phyloP scores from a whole-genome alignment of 2,888 invertebrate species.

The Polyommatus iphigenia region DNA sequence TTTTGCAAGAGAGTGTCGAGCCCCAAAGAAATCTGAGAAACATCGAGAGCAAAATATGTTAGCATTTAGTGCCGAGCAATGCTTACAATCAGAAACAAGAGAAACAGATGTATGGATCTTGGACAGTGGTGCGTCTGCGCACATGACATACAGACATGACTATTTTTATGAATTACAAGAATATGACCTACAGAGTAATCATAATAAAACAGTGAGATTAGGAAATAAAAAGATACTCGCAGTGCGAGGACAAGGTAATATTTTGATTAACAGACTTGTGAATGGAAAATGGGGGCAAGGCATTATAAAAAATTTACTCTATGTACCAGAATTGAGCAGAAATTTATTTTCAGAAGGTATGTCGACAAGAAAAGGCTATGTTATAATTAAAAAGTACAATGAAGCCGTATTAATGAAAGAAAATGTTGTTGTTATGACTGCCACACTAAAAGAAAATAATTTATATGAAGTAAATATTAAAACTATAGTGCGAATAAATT shows the following conservation, averaged over 20 bases:
- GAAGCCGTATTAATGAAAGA: no score
- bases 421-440: conserved; percentile 8
- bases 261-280: not conserved
- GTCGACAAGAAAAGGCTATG: conserved; percentile 21
- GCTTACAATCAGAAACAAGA: not conserved
- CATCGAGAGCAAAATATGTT: conserved; percentile 36
- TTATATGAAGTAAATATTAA: conserved; percentile 35
- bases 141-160: conserved; percentile 42
- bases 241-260: no score
- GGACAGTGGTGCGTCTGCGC: conserved; percentile 44
- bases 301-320: conserved; percentile 33
- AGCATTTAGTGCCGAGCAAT: conserved; percentile 40
- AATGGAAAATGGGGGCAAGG: not conserved
- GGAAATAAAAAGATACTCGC: no score
- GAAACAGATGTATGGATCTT: conserved; percentile 41
- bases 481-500: conserved; percentile 18
- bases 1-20: conserved; percentile 20
- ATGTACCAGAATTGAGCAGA: conserved; percentile 36
- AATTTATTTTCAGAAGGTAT: conserved; percentile 37
- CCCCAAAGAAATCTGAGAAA: conserved; percentile 25
- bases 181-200: not conserved
- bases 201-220: no score
- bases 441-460: conserved; percentile 29
- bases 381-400: conserved; percentile 19
- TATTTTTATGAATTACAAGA: conserved; percentile 37